Evolutionary conservation across 2,888 invertebrate species (phyloP).

Genomic region (Icerya purchasi): DNA sequence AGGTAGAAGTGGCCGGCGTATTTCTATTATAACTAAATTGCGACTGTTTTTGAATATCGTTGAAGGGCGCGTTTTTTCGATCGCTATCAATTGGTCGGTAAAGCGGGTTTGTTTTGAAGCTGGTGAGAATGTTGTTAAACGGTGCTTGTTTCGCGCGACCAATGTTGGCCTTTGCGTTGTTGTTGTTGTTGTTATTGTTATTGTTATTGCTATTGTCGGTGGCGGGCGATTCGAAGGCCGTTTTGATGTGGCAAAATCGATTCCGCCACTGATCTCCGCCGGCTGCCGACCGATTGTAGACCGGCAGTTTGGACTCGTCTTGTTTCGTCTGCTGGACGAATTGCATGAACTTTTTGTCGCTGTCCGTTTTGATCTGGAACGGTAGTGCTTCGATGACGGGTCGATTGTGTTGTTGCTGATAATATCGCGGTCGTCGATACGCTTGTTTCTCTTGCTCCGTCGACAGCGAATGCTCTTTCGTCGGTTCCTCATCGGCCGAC

Average conservation of each 20-base stretch:
- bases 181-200: background rate
- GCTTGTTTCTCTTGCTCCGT: background rate
- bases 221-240: conserved; percentile 43
- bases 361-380: conserved; percentile 58
- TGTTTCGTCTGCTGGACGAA: conserved; percentile 55
- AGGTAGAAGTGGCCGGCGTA: too few relatives aligned
- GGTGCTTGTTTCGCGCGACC: too few relatives aligned
- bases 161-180: background rate
- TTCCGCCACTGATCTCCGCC: conserved; percentile 50
- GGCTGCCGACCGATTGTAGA: conserved; percentile 23
- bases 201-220: background rate
- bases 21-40: too few relatives aligned
- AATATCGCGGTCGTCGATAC: too few relatives aligned
- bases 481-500: conserved; percentile 18
- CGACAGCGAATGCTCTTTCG: conserved; percentile 2
- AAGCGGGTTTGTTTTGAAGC: background rate
- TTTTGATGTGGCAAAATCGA: conserved; percentile 63
- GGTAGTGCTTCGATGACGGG: conserved; percentile 23
- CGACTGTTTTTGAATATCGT: too few relatives aligned
- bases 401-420: background rate
- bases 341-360: conserved; percentile 62
- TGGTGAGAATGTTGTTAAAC: too few relatives aligned
- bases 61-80: too few relatives aligned
- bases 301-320: conserved; percentile 22
- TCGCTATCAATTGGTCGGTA: background rate